Conservation (phyloP, 1,140 invertebrate genomes). For the Meloidogyne hapla region DNA sequence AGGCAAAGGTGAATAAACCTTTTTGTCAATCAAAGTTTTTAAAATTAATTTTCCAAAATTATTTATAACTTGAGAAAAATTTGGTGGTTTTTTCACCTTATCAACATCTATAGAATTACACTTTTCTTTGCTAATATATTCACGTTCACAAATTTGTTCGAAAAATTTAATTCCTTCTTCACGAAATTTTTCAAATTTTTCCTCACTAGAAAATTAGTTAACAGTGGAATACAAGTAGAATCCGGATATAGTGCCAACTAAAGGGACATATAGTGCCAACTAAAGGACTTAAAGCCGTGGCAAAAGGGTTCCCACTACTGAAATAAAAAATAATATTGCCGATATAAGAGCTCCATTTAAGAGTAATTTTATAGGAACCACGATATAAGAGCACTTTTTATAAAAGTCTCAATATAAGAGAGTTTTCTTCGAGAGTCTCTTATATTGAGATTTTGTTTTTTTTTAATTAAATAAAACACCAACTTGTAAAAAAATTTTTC, state of each 20-base stretch:
- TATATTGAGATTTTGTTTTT: too few species aligned
- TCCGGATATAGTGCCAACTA: too few species aligned
- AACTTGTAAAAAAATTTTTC: neutral
- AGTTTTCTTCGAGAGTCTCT: too few species aligned
- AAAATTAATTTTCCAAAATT: neutral
- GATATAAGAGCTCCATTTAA: too few species aligned
- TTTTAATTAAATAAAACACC: neutral
- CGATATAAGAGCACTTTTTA: too few species aligned
- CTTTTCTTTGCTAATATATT: neutral
- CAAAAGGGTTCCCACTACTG: too few species aligned
- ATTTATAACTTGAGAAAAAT: neutral
- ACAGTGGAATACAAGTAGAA: too few species aligned
- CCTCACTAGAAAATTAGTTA: neutral
- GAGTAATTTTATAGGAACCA: too few species aligned
- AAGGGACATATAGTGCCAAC: too few species aligned
- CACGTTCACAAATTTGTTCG: neutral
- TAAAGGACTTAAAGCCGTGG: too few species aligned
- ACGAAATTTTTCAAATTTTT: neutral
- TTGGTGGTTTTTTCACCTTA: neutral
- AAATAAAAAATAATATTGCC: too few species aligned
- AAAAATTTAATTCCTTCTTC: neutral
- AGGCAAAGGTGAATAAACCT: neutral
- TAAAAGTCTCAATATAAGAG: too few species aligned
- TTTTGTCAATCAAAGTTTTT: neutral
- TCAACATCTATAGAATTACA: neutral